Evolutionary conservation across 1,140 invertebrate genomes (phyloP), one percentile per base, ranked within the genome.

Genomic region (Euglossa dilemma): DNA sequence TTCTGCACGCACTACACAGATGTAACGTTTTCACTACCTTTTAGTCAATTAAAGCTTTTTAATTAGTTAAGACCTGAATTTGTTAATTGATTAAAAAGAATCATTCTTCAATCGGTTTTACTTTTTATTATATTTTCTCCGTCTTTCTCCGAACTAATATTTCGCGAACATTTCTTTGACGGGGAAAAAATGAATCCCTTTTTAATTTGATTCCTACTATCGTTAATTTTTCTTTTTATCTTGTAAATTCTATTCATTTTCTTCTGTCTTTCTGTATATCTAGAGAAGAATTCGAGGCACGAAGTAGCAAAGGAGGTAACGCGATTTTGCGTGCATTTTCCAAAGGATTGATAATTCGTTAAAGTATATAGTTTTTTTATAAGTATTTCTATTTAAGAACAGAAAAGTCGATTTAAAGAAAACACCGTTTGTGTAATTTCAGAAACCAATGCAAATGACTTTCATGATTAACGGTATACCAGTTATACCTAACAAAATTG

Each of bases 221-320:
- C 8, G 14, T 75, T 50, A 25, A 50, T 28, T 76, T 64, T 20
- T 52, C 0, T 25, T 6, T 8, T 73, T 59, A 36, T 5, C 8
- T 63, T 20, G n/a, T 11, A 64, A 14, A 8, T 25, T 52, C 3
- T 7, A 69, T 69, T n/a, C 64, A 69, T 78, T 66, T 63, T 56
- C 64, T 14, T 28, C n/a, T 67, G 16, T 67, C 6, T 79, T 70
- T 71, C 54, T 59, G 25, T 59, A 71, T 59, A 20, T 28, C 45
- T 12, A 59, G 36, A 66, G 11, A 9, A 54, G 36, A n/a, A 45
- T 23, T 45, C 36, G 45, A 23, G 63, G 18, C 11, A 18, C 7
- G 18, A 28, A 72, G 28, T 36, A 36, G 20, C 11, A 28, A 36
- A 4, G 28, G 7, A 54, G 18, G 18, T 2, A 18, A 50, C 16